Evolutionary conservation across 2,888 invertebrate species (phyloP), one percentile per base, ranked within the genome.

Genomic region (Phanerotoma sp.): DNA sequence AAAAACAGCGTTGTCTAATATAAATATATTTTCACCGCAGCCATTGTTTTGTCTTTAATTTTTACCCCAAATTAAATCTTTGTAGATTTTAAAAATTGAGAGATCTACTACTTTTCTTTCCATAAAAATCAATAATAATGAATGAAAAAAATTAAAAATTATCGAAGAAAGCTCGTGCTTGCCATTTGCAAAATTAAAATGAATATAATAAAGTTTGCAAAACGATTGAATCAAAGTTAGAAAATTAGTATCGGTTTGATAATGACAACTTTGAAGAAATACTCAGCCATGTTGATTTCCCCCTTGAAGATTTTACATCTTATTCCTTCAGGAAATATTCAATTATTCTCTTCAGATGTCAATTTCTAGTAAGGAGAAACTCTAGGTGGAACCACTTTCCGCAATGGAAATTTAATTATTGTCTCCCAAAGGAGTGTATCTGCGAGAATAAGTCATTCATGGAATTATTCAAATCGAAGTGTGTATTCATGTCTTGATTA

Each of bases 261-360:
- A n/a, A 35, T 15, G 35, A 13, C n/a, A 13, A 35, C 6, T 35
- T 35, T 15, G 7, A 38, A 38, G 38, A 38, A 38, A 38, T 38
- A 18, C 11, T 35, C 35, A 15, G 13, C 7, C 13, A n/a, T 15
- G 16, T 11, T 7, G 4, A 38, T 38, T 38, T 35, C 16, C 35
- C 25, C 9, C 10, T 44, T 53, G 40, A 28, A 51, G 53, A 42
- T 57, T 49, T 54, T 49, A 54, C 48, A 58, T 62, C 59, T 54
- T 60, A 56, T 62, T 63, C 64, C 63, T 57, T 46, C 38, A 65
- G 65, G 66, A 66, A 68, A 65, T 66, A 66, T 65, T 66, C 64
- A 66, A 68, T 68, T 66, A 68, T 62, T 63, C 62, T 63, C 65
- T 64, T 68, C 64, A 65, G 64, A 61, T 64, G 66, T 68, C 68